Conservation (phyloP, 1,140 invertebrate genomes). For the Leptinotarsa texana region DNA sequence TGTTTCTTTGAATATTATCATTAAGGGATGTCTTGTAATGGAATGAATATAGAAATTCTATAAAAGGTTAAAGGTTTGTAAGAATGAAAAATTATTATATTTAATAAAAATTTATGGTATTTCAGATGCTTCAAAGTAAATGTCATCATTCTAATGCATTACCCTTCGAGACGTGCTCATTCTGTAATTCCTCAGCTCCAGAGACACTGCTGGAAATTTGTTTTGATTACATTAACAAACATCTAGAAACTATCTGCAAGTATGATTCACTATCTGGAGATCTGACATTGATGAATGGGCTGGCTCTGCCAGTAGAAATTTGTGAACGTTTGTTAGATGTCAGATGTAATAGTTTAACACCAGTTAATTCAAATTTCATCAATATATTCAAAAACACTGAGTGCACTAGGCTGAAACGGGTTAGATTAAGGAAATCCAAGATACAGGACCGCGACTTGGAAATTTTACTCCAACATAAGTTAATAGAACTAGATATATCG, state of each 20-base stretch:
- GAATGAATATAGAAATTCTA: neutral
- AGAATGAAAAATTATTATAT: neutral
- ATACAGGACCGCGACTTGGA: slow-evolving; percentile 72
- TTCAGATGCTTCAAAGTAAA: slow-evolving; percentile 52
- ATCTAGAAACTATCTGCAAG: slow-evolving; percentile 65
- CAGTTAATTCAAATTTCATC: slow-evolving; percentile 69
- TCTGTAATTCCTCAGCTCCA: slow-evolving; percentile 49
- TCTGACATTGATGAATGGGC: slow-evolving; percentile 57
- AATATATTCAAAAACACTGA: slow-evolving; percentile 71
- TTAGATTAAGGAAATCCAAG: slow-evolving; percentile 71
- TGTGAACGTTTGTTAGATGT: slow-evolving; percentile 70
- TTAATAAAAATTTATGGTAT: slow-evolving; percentile 14
- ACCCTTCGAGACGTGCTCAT: slow-evolving; percentile 49
- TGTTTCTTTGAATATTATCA: no score
- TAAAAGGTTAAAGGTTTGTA: slow-evolving; percentile 16
- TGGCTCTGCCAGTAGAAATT: slow-evolving; percentile 70
- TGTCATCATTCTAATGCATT: slow-evolving; percentile 51
- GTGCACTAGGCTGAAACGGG: slow-evolving; percentile 69
- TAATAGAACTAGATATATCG: slow-evolving; percentile 73
- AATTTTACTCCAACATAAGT: slow-evolving; percentile 70
- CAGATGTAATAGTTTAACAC: slow-evolving; percentile 62
- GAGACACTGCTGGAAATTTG: slow-evolving; percentile 64
- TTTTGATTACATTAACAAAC: slow-evolving; percentile 66
- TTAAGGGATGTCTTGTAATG: no score
- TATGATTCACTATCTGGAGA: slow-evolving; percentile 51